These are phyloP conservation scores for Stenodera caucasica DNA, from an alignment of 2,888 invertebrate species.

Conservation along the genomic window DNA sequence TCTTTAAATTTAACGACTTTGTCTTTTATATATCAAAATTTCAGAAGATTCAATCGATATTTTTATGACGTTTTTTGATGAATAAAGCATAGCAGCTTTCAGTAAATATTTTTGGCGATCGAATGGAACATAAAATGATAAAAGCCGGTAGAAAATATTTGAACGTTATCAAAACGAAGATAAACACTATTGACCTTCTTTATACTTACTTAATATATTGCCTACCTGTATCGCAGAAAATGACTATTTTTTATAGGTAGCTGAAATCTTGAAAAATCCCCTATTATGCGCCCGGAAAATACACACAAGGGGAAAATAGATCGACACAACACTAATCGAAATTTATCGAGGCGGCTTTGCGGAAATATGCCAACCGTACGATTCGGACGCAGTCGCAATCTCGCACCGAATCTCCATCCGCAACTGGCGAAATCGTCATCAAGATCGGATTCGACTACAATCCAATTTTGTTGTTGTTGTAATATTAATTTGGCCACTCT, in stretches of 20 bases:
- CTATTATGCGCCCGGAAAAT: not conserved
- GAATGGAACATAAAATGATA: not conserved
- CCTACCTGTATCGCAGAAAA: conserved; percentile 25
- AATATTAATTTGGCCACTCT: not conserved
- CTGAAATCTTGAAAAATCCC: conserved; percentile 13
- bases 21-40: no score
- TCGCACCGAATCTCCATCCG: no score
- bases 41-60: no score
- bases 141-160: not conserved
- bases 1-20: no score
- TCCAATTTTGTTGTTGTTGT: not conserved
- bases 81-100: not conserved
- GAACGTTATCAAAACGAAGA: not conserved
- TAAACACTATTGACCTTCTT: conserved; percentile 19
- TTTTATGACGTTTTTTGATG: not conserved
- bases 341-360: not conserved
- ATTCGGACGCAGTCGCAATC: no score
- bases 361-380: no score
- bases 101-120: not conserved
- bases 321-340: not conserved
- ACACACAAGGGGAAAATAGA: not conserved
- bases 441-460: no score
- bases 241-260: conserved; percentile 14
- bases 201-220: conserved; percentile 18
- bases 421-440: no score